A percentile compares a stretch with the other conserved stretches of the same genome.
Conservation (phyloP, 2,888 invertebrate species). For the Drosophila nr. fundita region DNA sequence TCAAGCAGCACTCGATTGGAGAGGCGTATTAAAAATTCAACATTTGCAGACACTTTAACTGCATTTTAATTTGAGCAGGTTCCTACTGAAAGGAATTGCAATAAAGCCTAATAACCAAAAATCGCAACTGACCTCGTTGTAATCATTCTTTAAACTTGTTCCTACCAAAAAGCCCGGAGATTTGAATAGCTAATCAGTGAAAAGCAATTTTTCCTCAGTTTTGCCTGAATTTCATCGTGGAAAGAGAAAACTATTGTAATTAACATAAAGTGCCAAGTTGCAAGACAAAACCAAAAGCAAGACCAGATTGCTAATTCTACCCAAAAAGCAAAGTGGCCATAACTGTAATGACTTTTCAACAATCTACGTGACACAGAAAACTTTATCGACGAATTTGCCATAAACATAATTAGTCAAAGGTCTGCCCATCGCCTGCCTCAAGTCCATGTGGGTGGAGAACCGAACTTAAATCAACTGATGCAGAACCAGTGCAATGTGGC, state of each 20-base stretch:
- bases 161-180: neutral
- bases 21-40: neutral
- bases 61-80: neutral
- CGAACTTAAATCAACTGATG: conserved; percentile 27
- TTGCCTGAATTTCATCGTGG: conserved; percentile 12
- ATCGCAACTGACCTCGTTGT: too few species aligned
- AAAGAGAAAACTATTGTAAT: conserved; percentile 25
- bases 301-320: conserved; percentile 4
- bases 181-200: neutral
- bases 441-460: conserved; percentile 26
- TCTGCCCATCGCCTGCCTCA: conserved; percentile 12
- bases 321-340: conserved; percentile 5
- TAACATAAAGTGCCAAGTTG: conserved; percentile 12
- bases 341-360: conserved; percentile 55
- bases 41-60: neutral
- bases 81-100: neutral
- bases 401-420: conserved; percentile 60
- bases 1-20: neutral
- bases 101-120: neutral
- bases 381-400: conserved; percentile 58
- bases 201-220: neutral
- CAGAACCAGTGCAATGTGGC: conserved; percentile 58
- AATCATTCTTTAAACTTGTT: neutral
- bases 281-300: conserved; percentile 6
- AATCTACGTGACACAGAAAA: conserved; percentile 61